Evolutionary conservation across 2,797 vertebrate species (phyloP).

Genomic region (Octomys mimax): DNA sequence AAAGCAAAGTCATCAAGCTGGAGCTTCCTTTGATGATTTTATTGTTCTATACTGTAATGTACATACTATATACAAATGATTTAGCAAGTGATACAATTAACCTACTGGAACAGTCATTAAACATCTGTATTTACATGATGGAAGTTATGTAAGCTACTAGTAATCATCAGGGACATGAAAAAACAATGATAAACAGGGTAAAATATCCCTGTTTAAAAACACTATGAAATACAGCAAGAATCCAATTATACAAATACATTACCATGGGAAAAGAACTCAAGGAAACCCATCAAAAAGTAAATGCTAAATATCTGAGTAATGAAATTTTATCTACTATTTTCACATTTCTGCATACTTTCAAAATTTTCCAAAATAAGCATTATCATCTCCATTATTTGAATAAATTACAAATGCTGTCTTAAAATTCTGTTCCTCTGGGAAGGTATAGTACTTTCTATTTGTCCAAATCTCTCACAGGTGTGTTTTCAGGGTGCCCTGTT

Average conservation of each 20-base stretch:
- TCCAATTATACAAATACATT: neutral
- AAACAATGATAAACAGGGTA: neutral
- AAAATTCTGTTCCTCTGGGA: neutral
- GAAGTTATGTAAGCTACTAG: conserved; percentile 7
- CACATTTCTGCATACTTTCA: neutral
- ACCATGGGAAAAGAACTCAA: conserved; percentile 22
- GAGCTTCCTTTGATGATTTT: neutral
- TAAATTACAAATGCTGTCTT: conserved; percentile 28
- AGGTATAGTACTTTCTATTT: conserved; percentile 4
- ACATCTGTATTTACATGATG: neutral
- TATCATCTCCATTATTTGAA: conserved; percentile 39
- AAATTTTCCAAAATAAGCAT: conserved; percentile 6
- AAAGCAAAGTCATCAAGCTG: neutral
- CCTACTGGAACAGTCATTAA: neutral
- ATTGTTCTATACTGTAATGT: neutral
- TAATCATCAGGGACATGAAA: neutral
- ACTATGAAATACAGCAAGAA: conserved; percentile 13
- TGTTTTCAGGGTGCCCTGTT: neutral
- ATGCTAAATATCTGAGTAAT: neutral
- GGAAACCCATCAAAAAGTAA: conserved; percentile 38
- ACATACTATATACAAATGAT: neutral
- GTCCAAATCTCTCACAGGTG: neutral
- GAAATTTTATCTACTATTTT: conserved; percentile 22
- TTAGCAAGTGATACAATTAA: neutral
- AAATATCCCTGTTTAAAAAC: neutral